These are phyloP conservation scores for Apostichopus californicus DNA, from an alignment of 35 echinoderm and acorn worm species.

Conservation along the genomic window DNA sequence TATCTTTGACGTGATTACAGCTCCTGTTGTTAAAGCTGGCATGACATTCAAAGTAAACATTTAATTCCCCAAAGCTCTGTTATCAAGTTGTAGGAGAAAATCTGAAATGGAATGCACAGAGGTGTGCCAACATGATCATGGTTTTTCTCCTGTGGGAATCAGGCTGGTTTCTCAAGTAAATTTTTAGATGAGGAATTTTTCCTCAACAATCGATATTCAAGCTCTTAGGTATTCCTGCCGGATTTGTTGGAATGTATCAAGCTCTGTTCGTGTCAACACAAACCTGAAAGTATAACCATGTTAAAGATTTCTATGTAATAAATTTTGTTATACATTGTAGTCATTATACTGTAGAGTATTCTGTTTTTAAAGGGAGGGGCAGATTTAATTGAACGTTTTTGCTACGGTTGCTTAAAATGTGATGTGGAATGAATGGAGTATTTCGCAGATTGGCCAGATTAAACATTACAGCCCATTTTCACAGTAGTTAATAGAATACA, in stretches of 20 bases:
- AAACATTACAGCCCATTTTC: too few species aligned
- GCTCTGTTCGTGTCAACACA: too few species aligned
- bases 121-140: slow-evolving; percentile 26
- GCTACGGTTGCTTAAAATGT: too few species aligned
- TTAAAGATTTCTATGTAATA: too few species aligned
- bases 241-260: neutral
- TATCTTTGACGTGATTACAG: neutral
- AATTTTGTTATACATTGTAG: too few species aligned
- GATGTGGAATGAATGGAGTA: too few species aligned
- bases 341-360: too few species aligned
- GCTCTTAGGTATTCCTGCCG: neutral
- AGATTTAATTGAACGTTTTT: too few species aligned
- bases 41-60: slow-evolving; percentile 13
- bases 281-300: too few species aligned
- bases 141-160: slow-evolving; percentile 7
- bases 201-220: slow-evolving; percentile 13
- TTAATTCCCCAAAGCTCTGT: neutral
- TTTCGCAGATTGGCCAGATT: too few species aligned
- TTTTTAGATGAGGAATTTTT: neutral
- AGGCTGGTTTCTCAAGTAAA: slow-evolving; percentile 2
- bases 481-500: too few species aligned
- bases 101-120: slow-evolving; percentile 13
- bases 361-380: too few species aligned
- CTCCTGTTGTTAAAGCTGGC: neutral
- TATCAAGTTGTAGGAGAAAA: neutral